Base-by-base conservation (phyloP, 2,113 vertebrate genomes). In the Dicerorhinus sumatrensis region DNA sequence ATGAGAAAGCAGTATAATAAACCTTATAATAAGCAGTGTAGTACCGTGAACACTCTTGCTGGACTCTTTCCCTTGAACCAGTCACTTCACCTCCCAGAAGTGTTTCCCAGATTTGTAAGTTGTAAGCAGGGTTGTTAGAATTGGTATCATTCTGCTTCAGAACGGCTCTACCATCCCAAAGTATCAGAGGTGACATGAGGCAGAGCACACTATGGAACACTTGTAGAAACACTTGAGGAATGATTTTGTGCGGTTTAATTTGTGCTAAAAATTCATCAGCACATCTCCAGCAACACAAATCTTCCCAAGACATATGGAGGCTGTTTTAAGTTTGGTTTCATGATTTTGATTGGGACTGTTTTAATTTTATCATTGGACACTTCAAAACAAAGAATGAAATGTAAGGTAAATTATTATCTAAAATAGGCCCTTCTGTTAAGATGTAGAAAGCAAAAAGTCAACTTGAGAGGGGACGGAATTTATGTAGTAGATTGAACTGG, bases 261-360 rank as follows among this genome's bases (percentile, higher is more conserved):
- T 97, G 95, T 97, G 92, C 56, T 97, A 91, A 98, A 98, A 96
- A 97, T 97, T 97, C 92, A 97, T 86, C 82, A 98, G 76, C 72
- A 89, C 39, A 96, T 97, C 94, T 97, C 94, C 82, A 94, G 98
- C 96, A 98, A 98, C 90, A 67, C 95, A 98, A 92, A 87, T 83
- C 48, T 96, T 98, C 96, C 96, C 96, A 98, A 98, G 97, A 98
- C 95, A 98, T 98, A 98, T 98, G 98, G 97, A 96, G 67, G 76
- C 88, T 98, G 97, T 98, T 99, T 98, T 95, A 98, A 96, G 85
- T 86, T 97, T 98, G 97, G 97, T 97, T 98, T 98, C 89, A 62
- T 95, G 89, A 95, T 93, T 97, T 75, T 94, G 93, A 94, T 92
- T 90, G 94, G 81, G 83, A 88, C 75, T 67, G 87, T 81, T 97